Evolutionary conservation across 2,113 vertebrate genomes (phyloP).

Genomic region (Pterocles burchelli): DNA sequence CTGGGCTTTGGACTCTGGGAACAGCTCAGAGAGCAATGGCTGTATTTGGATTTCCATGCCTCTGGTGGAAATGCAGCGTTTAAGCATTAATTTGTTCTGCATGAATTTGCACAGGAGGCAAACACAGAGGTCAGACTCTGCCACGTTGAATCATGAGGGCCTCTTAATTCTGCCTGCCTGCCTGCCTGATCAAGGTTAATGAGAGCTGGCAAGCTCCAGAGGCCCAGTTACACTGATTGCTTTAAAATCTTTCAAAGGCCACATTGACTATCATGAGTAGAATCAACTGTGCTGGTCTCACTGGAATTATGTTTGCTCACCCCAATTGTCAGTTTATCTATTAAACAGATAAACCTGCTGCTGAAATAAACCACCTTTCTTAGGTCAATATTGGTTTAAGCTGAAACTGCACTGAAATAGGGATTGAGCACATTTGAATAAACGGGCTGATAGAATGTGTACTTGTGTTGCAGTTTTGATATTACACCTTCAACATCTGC

Average conservation of each 20-base stretch:
- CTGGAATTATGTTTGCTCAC: background rate
- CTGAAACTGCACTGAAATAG: background rate
- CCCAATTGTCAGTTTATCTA: background rate
- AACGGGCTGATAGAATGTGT: background rate
- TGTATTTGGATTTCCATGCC: background rate
- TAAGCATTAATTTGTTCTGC: conserved; percentile 29
- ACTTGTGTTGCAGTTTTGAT: background rate
- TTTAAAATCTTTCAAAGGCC: background rate
- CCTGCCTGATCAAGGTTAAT: conserved; percentile 31
- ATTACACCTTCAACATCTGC: background rate
- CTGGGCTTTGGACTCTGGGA: background rate
- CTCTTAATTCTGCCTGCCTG: conserved; percentile 32
- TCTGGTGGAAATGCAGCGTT: background rate
- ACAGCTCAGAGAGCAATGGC: background rate
- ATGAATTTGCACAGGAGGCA: conserved; percentile 49
- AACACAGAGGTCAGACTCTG: conserved; percentile 27
- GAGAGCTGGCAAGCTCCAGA: conserved; percentile 44
- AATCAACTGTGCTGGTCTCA: background rate
- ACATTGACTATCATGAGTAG: background rate
- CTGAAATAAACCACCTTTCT: background rate
- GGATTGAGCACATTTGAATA: background rate
- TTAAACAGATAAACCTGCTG: background rate
- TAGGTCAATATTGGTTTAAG: background rate
- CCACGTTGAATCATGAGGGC: background rate
- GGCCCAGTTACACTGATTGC: background rate